Percentiles rank a stretch among this genome's conserved stretches.
These are phyloP conservation scores for Toxostoma redivivum DNA, from an alignment of 2,113 vertebrate genomes.

Conservation along the genomic window DNA sequence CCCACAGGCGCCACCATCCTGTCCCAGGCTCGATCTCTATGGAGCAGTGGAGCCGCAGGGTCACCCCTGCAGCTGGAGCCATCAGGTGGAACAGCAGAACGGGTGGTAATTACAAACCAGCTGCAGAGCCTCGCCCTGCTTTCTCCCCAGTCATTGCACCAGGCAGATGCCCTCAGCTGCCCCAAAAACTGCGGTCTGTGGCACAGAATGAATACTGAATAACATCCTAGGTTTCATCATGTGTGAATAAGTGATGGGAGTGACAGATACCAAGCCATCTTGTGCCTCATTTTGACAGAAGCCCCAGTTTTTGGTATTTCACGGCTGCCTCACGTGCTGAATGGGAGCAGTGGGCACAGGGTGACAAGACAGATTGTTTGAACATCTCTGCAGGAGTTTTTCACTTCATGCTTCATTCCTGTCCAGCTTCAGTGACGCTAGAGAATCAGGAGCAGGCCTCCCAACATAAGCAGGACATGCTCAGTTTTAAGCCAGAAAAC, in stretches of 20 bases:
- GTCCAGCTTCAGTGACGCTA: not conserved
- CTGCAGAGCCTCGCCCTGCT: not conserved
- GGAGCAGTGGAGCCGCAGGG: not conserved
- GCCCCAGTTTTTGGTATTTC: not conserved
- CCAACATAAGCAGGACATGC: not conserved
- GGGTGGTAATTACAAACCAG: not conserved
- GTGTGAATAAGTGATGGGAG: not conserved
- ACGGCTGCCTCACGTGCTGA: not conserved
- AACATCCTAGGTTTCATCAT: not conserved
- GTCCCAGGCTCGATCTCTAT: not conserved
- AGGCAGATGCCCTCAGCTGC: not conserved
- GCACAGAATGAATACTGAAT: not conserved
- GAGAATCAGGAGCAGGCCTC: not conserved
- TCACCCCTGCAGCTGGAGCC: not conserved
- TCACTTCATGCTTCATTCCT: not conserved
- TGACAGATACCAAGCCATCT: not conserved
- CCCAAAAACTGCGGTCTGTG: not conserved
- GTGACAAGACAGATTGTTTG: not conserved
- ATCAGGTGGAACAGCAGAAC: not conserved
- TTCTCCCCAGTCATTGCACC: not conserved
- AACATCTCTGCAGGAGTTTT: not conserved
- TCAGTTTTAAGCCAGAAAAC: not conserved
- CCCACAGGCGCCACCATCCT: fast-evolving
- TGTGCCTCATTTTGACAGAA: not conserved
- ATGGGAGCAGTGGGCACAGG: not conserved